Evolutionary conservation across 2,113 vertebrate genomes (phyloP).

Genomic region (Gavialis gangeticus): DNA sequence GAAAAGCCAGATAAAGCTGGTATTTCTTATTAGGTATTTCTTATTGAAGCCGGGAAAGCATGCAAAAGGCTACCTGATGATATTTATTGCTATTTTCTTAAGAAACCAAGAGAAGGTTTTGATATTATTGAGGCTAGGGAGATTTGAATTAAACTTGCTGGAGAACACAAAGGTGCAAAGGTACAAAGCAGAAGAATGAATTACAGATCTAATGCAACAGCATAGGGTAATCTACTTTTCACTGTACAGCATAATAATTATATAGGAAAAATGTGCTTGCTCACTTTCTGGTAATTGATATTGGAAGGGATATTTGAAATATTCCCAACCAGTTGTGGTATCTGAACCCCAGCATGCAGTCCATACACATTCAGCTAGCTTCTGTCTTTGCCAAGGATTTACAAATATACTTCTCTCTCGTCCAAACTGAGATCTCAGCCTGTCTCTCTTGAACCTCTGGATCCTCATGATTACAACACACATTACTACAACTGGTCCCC

Average conservation of each 20-base stretch:
- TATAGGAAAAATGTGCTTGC: fast-evolving
- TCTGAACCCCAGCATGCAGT: not conserved
- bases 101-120: not conserved
- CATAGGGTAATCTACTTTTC: not conserved
- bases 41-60: not conserved
- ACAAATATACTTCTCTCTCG: not conserved
- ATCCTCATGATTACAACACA: not conserved
- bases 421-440: not conserved
- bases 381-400: not conserved
- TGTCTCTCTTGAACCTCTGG: not conserved
- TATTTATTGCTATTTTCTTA: not conserved
- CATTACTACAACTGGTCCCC: not conserved
- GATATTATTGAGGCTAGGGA: not conserved
- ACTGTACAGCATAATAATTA: fast-evolving
- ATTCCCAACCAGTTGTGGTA: not conserved
- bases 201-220: not conserved
- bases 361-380: not conserved
- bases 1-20: not conserved
- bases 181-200: not conserved
- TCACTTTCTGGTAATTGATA: not conserved
- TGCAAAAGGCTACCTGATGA: not conserved
- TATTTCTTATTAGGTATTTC: not conserved
- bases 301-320: not conserved
- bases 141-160: not conserved
- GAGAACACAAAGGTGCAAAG: not conserved